Evolutionary conservation across 1,140 invertebrate species (phyloP).

Genomic region (Drosophila lacertosa): DNA sequence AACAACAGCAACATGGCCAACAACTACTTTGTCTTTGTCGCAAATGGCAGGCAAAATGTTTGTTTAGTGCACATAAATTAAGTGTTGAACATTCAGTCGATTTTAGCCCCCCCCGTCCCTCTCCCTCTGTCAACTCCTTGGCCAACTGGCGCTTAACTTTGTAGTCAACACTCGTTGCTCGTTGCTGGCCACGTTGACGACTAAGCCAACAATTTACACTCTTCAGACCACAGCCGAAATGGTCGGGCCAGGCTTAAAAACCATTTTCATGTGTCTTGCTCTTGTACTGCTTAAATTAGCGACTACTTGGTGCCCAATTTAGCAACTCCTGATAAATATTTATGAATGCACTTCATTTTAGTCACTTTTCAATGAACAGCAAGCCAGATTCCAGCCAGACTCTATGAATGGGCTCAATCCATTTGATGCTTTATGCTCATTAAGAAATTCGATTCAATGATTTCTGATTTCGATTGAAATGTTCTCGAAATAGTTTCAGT

Average conservation of each 20-base stretch:
- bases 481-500: not conserved
- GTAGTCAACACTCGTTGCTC: conserved; percentile 26
- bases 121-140: not conserved
- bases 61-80: conserved; percentile 71
- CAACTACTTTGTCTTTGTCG: conserved; percentile 76
- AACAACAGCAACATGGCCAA: conserved; percentile 13
- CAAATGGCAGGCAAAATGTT: conserved; percentile 75
- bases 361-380: conserved; percentile 42
- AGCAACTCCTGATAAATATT: conserved; percentile 75
- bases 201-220: conserved; percentile 67
- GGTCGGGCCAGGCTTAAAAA: conserved; percentile 43
- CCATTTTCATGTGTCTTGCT: conserved; percentile 54
- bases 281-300: conserved; percentile 63
- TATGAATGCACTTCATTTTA: conserved; percentile 69
- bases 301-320: conserved; percentile 76
- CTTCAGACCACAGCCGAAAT: conserved; percentile 47
- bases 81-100: conserved; percentile 27
- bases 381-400: conserved; percentile 18
- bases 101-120: not conserved
- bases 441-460: conserved; percentile 5
- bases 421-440: conserved; percentile 12
- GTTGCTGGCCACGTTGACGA: conserved; percentile 1
- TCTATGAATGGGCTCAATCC: conserved; percentile 52
- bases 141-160: conserved; percentile 66
- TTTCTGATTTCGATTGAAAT: not conserved